Percentiles rank a stretch among this genome's conserved stretches.
These are phyloP conservation scores for Vombatus ursinus DNA, from an alignment of 2,113 vertebrate species.

Conservation along the genomic window DNA sequence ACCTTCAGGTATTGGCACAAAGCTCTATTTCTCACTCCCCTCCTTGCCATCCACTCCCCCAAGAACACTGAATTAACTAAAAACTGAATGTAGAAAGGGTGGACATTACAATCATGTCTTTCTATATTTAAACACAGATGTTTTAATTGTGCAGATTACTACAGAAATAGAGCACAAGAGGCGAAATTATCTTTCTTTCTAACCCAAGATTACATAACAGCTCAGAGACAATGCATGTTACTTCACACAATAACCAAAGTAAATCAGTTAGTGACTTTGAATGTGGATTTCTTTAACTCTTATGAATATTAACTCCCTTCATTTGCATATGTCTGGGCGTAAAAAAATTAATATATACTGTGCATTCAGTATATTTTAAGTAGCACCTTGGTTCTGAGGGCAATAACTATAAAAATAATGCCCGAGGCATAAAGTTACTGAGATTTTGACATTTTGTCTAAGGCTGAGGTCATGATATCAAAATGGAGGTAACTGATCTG, in stretches of 20 bases:
- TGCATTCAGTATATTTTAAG: constrained; percentile 22
- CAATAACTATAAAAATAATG: constrained; percentile 32
- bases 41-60: constrained; percentile 63
- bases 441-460: constrained; percentile 28
- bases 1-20: constrained; percentile 79
- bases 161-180: constrained; percentile 69
- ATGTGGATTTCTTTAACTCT: constrained; percentile 48
- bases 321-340: constrained; percentile 18
- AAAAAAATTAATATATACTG: constrained; percentile 46
- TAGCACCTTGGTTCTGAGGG: constrained; percentile 15
- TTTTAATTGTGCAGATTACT: constrained; percentile 67
- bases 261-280: constrained; percentile 27
- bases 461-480: constrained; percentile 5
- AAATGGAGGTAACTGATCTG: constrained; percentile 20
- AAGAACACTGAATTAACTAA: constrained; percentile 77
- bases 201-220: constrained; percentile 54
- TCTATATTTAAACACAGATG: constrained; percentile 77
- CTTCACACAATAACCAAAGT: constrained; percentile 53
- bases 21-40: constrained; percentile 67
- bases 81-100: constrained; percentile 73
- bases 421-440: constrained; percentile 25
- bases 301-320: neutral
- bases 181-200: constrained; percentile 66
- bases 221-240: constrained; percentile 58
- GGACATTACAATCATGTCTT: constrained; percentile 73